Conservation (phyloP, 2,888 invertebrate genomes). For the Pseudococcus longispinus region DNA sequence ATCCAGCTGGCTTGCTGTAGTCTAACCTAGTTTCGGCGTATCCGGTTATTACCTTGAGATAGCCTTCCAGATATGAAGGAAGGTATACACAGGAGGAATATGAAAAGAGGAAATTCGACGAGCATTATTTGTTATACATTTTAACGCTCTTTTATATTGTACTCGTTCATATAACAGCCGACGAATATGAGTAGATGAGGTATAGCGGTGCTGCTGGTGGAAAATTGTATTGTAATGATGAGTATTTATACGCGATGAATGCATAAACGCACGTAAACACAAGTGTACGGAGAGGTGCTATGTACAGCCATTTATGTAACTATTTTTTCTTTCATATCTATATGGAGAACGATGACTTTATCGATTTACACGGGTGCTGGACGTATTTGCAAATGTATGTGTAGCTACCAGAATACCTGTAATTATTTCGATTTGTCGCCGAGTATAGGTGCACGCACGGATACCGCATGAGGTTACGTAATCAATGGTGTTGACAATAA, state of each 20-base stretch:
- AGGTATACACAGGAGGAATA: background rate
- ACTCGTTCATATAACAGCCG: background rate
- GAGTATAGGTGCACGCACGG: background rate
- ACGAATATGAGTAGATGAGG: background rate
- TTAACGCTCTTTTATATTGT: background rate
- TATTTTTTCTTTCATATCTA: background rate
- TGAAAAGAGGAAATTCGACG: slow-evolving; percentile 39
- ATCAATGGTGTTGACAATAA: background rate
- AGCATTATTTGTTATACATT: slow-evolving; percentile 14
- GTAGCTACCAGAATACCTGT: background rate
- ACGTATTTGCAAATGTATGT: background rate
- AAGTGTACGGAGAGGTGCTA: background rate
- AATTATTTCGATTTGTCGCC: background rate
- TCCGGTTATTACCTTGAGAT: slow-evolving; percentile 46
- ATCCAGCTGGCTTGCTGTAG: background rate
- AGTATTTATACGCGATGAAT: background rate
- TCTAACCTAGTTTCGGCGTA: slow-evolving; percentile 34
- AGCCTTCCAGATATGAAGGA: slow-evolving; percentile 29
- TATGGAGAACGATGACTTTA: background rate
- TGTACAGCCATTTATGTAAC: background rate
- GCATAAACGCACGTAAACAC: background rate
- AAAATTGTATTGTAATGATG: background rate
- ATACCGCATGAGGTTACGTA: slow-evolving; percentile 12
- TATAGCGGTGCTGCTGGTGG: background rate
- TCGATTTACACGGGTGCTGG: background rate